A percentile compares a stretch with the other conserved stretches of the same genome.
phyloP scores from a whole-genome alignment of 2,888 invertebrate genomes.

The Chromoteleia sp. region DNA sequence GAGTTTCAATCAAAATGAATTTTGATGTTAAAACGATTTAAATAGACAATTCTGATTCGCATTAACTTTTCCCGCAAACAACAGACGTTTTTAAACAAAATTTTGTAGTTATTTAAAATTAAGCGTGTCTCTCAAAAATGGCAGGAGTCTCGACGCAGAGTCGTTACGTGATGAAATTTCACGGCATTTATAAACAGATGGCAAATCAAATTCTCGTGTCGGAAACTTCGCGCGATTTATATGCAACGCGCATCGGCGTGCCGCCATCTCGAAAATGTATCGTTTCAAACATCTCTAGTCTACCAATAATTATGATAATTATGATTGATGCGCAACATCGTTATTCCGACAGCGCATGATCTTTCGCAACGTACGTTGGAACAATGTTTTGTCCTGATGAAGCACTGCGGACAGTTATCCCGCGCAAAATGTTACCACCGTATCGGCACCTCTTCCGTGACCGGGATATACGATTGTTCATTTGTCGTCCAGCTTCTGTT shows the following conservation, averaged over 20 bases:
- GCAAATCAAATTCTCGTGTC: conserved; percentile 26
- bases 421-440: conserved; percentile 8
- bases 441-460: conserved; percentile 42
- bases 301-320: conserved; percentile 56
- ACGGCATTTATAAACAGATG: no score
- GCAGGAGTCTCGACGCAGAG: no score
- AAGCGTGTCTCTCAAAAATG: no score
- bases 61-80: no score
- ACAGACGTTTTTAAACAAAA: no score
- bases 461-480: conserved; percentile 42
- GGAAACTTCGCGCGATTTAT: conserved; percentile 28
- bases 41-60: no score
- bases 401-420: conserved; percentile 39
- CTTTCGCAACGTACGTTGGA: conserved; percentile 1
- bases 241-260: conserved; percentile 48
- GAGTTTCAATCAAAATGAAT: no score
- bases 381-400: conserved; percentile 47
- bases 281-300: conserved; percentile 12
- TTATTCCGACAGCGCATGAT: conserved; percentile 41
- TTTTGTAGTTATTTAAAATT: no score
- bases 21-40: no score
- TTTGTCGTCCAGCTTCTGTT: conserved; percentile 32
- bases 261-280: conserved; percentile 43
- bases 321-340: conserved; percentile 46
- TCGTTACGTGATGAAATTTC: not conserved